Evolutionary conservation across 2,888 invertebrate species (phyloP).

Genomic region (Ryuthela nishihirai): DNA sequence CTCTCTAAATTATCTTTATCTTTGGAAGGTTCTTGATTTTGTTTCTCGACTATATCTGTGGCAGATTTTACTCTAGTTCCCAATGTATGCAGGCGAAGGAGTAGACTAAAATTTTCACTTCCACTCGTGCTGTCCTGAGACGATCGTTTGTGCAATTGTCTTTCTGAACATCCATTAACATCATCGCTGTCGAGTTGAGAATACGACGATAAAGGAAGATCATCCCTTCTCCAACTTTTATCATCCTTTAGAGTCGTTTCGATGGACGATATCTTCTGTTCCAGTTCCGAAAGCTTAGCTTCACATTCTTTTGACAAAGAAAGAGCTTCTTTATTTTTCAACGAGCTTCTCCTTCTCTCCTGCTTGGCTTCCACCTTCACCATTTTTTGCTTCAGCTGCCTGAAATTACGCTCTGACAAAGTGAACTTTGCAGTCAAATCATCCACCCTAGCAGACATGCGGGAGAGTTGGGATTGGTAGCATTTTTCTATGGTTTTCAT

Average conservation of each 20-base stretch:
- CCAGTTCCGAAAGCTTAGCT: conserved; percentile 26
- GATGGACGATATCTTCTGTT: conserved; percentile 21
- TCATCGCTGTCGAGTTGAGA: not conserved
- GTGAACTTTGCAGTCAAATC: conserved; percentile 77
- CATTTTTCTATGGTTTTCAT: conserved; percentile 61
- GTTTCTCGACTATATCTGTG: not conserved
- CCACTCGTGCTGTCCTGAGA: not conserved
- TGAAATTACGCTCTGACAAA: conserved; percentile 70
- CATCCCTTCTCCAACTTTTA: not conserved
- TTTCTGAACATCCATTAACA: conserved; percentile 1
- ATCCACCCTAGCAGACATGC: conserved; percentile 78
- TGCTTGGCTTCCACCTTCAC: conserved; percentile 71
- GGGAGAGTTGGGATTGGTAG: conserved; percentile 61
- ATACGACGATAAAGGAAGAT: not conserved
- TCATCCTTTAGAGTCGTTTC: conserved; percentile 9
- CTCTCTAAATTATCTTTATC: not conserved
- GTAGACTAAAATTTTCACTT: conserved; percentile 11
- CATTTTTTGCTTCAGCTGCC: conserved; percentile 72
- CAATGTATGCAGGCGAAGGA: conserved; percentile 20
- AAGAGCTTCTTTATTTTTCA: conserved; percentile 61
- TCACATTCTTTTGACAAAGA: conserved; percentile 33
- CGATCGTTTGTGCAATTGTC: not conserved
- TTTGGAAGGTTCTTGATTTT: not conserved
- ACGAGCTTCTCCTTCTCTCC: conserved; percentile 72
- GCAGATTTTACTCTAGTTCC: conserved; percentile 16